Conservation (phyloP, 2,888 invertebrate genomes). For the Petrophora chlorosata region DNA sequence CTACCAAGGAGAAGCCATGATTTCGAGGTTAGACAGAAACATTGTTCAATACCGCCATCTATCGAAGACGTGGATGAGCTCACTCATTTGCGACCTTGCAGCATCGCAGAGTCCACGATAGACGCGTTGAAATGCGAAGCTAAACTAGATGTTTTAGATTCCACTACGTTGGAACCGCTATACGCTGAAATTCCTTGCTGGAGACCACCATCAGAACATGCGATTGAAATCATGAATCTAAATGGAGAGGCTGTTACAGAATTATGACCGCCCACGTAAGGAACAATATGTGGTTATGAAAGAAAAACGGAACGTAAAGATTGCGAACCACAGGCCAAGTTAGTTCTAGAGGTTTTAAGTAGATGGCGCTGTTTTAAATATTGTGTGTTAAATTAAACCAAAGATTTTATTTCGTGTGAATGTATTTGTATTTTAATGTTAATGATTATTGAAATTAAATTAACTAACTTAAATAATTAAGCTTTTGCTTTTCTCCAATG, state of each 20-base stretch:
- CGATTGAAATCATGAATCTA: constrained; percentile 69
- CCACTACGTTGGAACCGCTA: constrained; percentile 81
- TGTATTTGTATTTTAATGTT: constrained; percentile 27
- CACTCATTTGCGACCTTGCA: constrained; percentile 54
- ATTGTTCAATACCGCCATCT: constrained; percentile 68
- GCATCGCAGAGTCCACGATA: constrained; percentile 68
- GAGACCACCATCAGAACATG: constrained; percentile 76
- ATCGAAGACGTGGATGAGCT: constrained; percentile 54
- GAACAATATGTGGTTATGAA: neutral
- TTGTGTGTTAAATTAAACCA: constrained; percentile 32
- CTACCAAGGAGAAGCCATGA: constrained; percentile 73
- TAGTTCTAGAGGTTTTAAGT: constrained; percentile 33
- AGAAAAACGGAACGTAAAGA: neutral
- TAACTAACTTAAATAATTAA: constrained; percentile 2
- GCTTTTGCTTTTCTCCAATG: neutral
- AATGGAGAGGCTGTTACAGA: constrained; percentile 80
- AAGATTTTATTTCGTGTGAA: constrained; percentile 43
- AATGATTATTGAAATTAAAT: constrained; percentile 30
- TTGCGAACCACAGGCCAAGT: constrained; percentile 9
- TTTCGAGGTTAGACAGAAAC: constrained; percentile 53
- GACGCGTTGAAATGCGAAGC: constrained; percentile 77
- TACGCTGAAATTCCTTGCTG: constrained; percentile 87
- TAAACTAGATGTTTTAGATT: constrained; percentile 67
- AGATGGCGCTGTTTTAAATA: constrained; percentile 56
- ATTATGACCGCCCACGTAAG: constrained; percentile 62